A percentile compares a stretch with the other conserved stretches of the same genome.
phyloP scores from a whole-genome alignment of 2,113 vertebrate species.

The Hoplias malabaricus region DNA sequence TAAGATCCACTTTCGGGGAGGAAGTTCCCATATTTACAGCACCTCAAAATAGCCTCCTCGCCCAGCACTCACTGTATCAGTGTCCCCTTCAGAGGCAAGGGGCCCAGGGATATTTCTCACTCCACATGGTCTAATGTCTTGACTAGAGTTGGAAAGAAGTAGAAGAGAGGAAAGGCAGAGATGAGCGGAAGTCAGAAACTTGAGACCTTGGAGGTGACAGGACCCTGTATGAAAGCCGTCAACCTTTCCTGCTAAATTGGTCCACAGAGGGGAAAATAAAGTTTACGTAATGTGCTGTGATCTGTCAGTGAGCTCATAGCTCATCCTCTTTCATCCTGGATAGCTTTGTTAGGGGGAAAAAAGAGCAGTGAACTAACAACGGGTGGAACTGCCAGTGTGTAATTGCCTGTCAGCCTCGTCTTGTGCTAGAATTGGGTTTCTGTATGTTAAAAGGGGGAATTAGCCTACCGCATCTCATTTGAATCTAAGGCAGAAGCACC shows the following conservation, averaged over 20 bases:
- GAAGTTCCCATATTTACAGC: slow-evolving; percentile 78
- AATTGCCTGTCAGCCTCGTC: neutral
- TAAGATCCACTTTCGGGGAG: slow-evolving; percentile 67
- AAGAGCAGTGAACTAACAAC: neutral
- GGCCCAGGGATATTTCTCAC: slow-evolving; percentile 64
- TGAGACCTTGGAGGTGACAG: slow-evolving; percentile 57
- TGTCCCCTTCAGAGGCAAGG: slow-evolving; percentile 61
- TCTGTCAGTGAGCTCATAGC: slow-evolving; percentile 14
- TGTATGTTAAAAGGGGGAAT: neutral
- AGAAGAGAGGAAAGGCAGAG: slow-evolving; percentile 61
- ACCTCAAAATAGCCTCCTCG: slow-evolving; percentile 71
- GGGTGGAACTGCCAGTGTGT: slow-evolving; percentile 2
- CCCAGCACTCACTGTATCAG: slow-evolving; percentile 70
- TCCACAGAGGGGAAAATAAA: neutral
- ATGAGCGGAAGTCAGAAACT: slow-evolving; percentile 61
- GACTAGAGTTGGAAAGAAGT: slow-evolving; percentile 47
- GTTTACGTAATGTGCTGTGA: slow-evolving; percentile 47
- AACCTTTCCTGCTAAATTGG: slow-evolving; percentile 32
- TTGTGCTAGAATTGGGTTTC: neutral
- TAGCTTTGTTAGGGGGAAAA: slow-evolving; percentile 12
- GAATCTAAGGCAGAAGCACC: neutral
- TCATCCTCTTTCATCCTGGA: slow-evolving; percentile 40
- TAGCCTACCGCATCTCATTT: neutral
- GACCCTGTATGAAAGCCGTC: slow-evolving; percentile 56
- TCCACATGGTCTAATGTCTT: slow-evolving; percentile 70